phyloP scores from a whole-genome alignment of 2,797 vertebrate species.

The Sebastiscus albofasciatus region DNA sequence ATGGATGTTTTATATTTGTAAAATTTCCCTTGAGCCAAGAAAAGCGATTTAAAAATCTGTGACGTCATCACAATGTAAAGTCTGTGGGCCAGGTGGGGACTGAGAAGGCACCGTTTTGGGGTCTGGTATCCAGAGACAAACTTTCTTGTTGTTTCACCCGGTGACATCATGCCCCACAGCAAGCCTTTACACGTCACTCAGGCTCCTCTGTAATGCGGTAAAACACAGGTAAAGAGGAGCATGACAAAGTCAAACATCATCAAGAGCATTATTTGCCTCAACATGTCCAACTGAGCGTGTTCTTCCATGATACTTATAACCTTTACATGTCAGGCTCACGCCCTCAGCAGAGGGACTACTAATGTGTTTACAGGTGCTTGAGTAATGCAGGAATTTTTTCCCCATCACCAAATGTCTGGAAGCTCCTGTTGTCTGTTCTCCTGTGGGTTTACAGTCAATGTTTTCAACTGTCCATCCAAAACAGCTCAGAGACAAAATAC shows the following conservation, averaged over 20 bases:
- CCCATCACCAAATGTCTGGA: neutral
- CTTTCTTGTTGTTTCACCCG: neutral
- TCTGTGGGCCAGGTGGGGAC: too few relatives aligned
- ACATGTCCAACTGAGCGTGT: constrained; percentile 26
- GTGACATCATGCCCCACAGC: neutral
- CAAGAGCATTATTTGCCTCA: neutral
- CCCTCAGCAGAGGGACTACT: neutral
- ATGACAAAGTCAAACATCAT: neutral
- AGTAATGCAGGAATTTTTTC: neutral
- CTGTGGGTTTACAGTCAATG: neutral
- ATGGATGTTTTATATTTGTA: too few relatives aligned
- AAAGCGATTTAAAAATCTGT: too few relatives aligned
- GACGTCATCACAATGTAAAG: too few relatives aligned
- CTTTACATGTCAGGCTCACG: neutral
- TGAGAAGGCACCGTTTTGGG: too few relatives aligned
- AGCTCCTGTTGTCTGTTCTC: neutral
- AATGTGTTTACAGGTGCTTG: neutral
- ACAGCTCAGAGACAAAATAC: neutral
- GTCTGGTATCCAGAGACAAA: too few relatives aligned
- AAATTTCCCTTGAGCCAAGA: too few relatives aligned
- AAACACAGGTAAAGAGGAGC: neutral
- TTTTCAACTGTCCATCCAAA: neutral
- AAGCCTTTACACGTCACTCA: neutral
- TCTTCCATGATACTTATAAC: neutral
- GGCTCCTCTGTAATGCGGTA: neutral